Evolutionary conservation across 2,113 vertebrate genomes (phyloP), one percentile per base, ranked within the genome.

Genomic region (Diglossa brunneiventris): DNA sequence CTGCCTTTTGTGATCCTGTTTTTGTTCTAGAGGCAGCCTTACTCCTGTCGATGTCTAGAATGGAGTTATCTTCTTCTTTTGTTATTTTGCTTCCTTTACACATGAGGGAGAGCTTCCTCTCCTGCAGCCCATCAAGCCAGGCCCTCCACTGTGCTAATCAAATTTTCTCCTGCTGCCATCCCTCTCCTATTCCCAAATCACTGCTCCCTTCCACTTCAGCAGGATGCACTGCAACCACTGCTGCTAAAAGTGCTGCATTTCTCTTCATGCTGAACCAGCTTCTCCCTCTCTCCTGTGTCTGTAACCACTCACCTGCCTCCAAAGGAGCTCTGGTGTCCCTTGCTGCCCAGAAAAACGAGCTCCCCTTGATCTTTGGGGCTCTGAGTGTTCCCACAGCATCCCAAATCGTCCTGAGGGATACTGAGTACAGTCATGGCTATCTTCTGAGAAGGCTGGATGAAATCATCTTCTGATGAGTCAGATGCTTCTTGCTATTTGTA

Each of bases 241-340:
- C 3, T 31, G 3, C 63, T 74, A 0, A 5, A 78, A 90, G 62
- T 35, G 24, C 55, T 35, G 7, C 23, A 3, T 13, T 77, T 41
- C 52, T 37, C 47, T 79, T 13, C 5, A 3, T 31, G 44, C 68
- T 53, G 62, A 75, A 15, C 11, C 2, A 5, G 42, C 37, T 68
- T 68, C 82, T 47, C 1, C 0, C 59, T 69, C 59, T 69, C 11
- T 9, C 5, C 20, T 10, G 2, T 9, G 0, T 13, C 33, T 31
- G 33, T 17, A 7, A 37, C 37, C 67, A 10, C 35, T 58, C 31
- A 3, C 6, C 15, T 31, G 6, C 35, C n/a, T 61, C 59, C 69
- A 50, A 4, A 82, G 59, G 50, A 68, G 37, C 5, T 55, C 55
- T 44, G 11, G 8, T 46, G 33, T 19, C 41, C 11, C 18, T 66